Conservation (phyloP, 2,113 vertebrate genomes). For the Antidorcas marsupialis region DNA sequence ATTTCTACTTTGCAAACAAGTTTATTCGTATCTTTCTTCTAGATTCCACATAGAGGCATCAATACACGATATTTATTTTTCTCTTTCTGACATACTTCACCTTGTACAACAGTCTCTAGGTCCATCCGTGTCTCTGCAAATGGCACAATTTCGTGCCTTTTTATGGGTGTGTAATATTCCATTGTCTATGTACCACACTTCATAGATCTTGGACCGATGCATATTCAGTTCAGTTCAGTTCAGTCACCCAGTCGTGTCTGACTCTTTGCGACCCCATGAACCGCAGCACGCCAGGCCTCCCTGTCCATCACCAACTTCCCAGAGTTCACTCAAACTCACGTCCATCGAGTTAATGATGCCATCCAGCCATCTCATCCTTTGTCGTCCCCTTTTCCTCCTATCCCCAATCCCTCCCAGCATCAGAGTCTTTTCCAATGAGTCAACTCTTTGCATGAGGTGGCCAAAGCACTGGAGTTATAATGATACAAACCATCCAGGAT, state of each 20-base stretch:
- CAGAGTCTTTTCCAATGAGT: no score
- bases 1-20: background rate
- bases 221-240: no score
- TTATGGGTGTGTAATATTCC: background rate
- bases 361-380: no score
- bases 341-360: fast-evolving
- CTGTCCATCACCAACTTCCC: no score
- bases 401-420: no score
- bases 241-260: fast-evolving
- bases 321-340: no score
- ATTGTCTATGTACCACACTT: background rate
- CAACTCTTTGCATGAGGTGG: no score
- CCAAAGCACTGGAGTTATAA: no score
- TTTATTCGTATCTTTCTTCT: background rate
- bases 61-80: background rate
- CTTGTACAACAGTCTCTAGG: background rate
- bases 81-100: background rate
- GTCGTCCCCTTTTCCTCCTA: no score
- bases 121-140: background rate
- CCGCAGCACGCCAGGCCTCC: fast-evolving
- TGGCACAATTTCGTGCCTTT: background rate
- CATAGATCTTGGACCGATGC: background rate
- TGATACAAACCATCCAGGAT: background rate
- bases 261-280: no score
- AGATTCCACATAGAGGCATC: background rate